These are phyloP conservation scores for Luehdorfia chinensis DNA, from an alignment of 1,140 invertebrate genomes.

Conservation along the genomic window DNA sequence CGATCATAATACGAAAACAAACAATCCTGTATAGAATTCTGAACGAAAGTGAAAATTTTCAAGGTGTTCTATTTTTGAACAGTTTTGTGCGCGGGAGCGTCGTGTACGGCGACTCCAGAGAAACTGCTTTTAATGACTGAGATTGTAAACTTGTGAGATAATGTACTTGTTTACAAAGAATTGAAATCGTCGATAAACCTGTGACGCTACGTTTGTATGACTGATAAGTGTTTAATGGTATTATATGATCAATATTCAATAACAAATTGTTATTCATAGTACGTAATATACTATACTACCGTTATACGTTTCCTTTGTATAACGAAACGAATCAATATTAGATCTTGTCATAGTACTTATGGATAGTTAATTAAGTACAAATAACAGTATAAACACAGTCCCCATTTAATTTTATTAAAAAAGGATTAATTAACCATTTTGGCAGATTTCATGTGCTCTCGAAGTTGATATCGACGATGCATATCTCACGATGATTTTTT, in stretches of 20 bases:
- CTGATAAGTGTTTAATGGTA: neutral
- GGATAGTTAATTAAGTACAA: too few species aligned
- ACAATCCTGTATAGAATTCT: neutral
- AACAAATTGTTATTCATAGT: too few species aligned
- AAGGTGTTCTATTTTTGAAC: slow-evolving; percentile 33
- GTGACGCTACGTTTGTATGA: neutral
- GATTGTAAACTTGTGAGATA: slow-evolving; percentile 19
- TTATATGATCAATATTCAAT: slow-evolving; percentile 8
- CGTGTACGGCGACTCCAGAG: slow-evolving; percentile 5
- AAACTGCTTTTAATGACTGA: slow-evolving; percentile 15
- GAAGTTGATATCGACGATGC: too few species aligned
- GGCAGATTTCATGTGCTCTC: too few species aligned
- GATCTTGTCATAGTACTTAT: too few species aligned
- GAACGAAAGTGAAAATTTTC: slow-evolving; percentile 23
- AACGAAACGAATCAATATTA: too few species aligned
- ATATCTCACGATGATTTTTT: too few species aligned
- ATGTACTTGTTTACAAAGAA: slow-evolving; percentile 27
- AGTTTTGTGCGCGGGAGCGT: slow-evolving; percentile 29
- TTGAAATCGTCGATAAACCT: slow-evolving; percentile 17
- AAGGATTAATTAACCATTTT: too few species aligned
- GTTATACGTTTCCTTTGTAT: too few species aligned
- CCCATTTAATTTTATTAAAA: too few species aligned
- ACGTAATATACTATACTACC: too few species aligned
- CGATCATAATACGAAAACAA: slow-evolving; percentile 11
- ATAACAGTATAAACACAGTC: too few species aligned